Evolutionary conservation across 2,888 invertebrate genomes (phyloP), one percentile per base, ranked within the genome.

Genomic region (Malacosoma neustria): DNA sequence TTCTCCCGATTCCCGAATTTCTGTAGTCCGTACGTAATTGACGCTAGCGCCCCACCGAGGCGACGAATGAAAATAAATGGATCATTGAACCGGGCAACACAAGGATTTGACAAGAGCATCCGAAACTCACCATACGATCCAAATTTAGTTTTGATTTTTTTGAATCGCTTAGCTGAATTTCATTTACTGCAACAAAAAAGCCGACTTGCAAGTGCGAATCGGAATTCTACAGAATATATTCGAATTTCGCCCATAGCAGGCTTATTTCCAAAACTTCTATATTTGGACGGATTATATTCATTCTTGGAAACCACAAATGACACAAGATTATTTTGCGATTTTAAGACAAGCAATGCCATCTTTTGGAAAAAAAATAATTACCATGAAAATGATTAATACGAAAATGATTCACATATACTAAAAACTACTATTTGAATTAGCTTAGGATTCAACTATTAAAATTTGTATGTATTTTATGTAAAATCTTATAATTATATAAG

Each of bases 11-110:
- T 72, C 68, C 69, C 69, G 76, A 71, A 76, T n/a, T n/a, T 76
- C 61, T 61, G 64, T 68, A 70, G 72, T 67, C 66, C 60, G 58
- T 52, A 63, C 72, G 66, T 68, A 75, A 73, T 72, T 68, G 66
- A 76, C 75, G 71, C 80, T 73, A 75, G 72, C 68, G 67, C 73
- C 61, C 63, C 66, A 56, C 61, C 64, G 64, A 70, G 57, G 61
- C 61, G 54, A 58, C 65, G 65, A 67, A 64, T 68, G 64, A 61
- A 66, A 64, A 61, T 64, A 68, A 66, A 68, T 66, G 62, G 64
- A 71, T 61, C 69, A 68, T 70, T 71, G 72, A 68, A 68, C 65
- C 55, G 54, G 54, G 42, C 51, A 47, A 45, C 54, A 41, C 56
- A 40, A 51, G 48, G 39, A 31, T 22, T 39, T 40, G 39, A 30